A percentile compares a stretch with the other conserved stretches of the same genome.
These are phyloP conservation scores for Tamandua tetradactyla DNA, from an alignment of 2,797 vertebrate genomes.

Conservation along the genomic window DNA sequence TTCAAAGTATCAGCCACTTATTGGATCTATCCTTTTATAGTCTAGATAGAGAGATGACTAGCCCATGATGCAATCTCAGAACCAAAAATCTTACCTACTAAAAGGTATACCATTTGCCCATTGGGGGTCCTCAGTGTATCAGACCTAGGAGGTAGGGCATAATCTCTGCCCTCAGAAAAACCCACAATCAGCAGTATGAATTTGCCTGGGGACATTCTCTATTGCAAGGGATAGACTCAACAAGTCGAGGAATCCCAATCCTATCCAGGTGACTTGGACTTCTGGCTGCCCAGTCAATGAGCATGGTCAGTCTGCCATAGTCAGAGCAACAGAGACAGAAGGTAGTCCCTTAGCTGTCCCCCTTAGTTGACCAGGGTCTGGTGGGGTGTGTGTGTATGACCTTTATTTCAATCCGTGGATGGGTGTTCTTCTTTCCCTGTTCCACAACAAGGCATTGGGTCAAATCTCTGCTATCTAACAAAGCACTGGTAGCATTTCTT, in stretches of 20 bases:
- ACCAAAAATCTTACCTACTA: neutral
- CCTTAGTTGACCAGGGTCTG: neutral
- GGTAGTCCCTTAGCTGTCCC: neutral
- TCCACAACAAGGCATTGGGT: neutral
- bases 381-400: too few relatives aligned
- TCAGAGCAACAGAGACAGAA: neutral
- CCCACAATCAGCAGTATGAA: neutral
- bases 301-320: neutral
- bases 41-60: neutral
- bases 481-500: neutral
- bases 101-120: neutral
- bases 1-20: neutral
- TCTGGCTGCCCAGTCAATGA: neutral
- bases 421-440: neutral
- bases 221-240: neutral
- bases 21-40: neutral
- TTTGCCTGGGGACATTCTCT: neutral
- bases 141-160: neutral
- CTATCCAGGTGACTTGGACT: neutral
- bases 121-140: neutral
- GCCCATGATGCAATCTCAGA: neutral
- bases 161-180: neutral
- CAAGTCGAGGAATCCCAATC: neutral
- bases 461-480: neutral
- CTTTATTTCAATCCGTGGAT: neutral